Base-by-base conservation (phyloP, 2,888 invertebrate genomes). In the Macrophya alboannulata region DNA sequence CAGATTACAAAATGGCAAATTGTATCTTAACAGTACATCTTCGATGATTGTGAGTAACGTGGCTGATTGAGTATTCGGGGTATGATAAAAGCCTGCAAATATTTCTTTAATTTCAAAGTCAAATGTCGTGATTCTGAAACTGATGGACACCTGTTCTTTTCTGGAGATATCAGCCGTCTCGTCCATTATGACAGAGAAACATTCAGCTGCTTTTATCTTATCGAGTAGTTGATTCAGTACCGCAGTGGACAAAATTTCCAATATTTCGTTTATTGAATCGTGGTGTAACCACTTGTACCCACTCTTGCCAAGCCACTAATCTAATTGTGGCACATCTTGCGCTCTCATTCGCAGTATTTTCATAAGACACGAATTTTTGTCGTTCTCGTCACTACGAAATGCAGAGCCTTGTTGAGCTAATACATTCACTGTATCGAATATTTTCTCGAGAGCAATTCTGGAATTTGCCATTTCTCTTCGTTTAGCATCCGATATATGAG, bases 1-100 rank as follows among this genome's bases (percentile, higher is more conserved):
- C 21, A 86, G 87, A 87, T 79, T 65, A 74, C 62, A 25, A 79
- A 77, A 65, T 25, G 45, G 43, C 65, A 85, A 55, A 51, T 77
- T 48, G 51, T 72, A 86, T 45, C 82, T 84, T 77, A 72, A 25
- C 40, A 74, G 72, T 37, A 71, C 84, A 84, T 84, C 84, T 84
- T 84, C 48, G 72, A 84, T 45, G 48, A 84, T 68, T 25, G 12
- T 84, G 48, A 84, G n/a, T 48, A 68, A 71, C 37, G 84, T 72
- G 21, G 68, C 72, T 45, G 84, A 84, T 71, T 71, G 48, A n/a
- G 84, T 84, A 71, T 72, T 71, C 17, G 68, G 71, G 71, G 84
- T 84, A 31, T 68, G 72, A 84, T 71, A 84, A 21, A 84, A 84
- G 37, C 72, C 84, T 10, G 48, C 25, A 37, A 84, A 84, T 48